These are phyloP conservation scores for Oreochromis niloticus DNA, from an alignment of 2,113 vertebrate genomes.

Conservation along the genomic window DNA sequence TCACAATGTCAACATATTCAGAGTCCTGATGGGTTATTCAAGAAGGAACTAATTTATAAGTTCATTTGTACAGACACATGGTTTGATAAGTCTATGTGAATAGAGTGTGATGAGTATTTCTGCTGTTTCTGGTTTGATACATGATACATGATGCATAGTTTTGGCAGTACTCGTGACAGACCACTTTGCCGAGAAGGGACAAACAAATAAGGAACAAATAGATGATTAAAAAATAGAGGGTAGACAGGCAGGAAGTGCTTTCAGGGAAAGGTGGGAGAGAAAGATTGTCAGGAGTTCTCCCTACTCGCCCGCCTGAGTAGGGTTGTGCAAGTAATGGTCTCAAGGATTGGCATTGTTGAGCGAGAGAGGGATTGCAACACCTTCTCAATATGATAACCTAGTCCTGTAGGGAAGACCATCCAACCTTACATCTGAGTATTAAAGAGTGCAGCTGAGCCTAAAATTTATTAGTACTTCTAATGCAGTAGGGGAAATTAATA, in stretches of 20 bases:
- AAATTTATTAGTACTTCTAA: neutral
- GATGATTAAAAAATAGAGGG: neutral
- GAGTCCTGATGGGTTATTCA: neutral
- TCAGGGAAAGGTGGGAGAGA: neutral
- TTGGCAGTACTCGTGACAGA: neutral
- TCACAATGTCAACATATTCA: neutral
- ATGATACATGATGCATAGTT: neutral
- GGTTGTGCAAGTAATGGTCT: neutral
- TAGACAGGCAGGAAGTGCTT: neutral
- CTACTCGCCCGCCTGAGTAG: neutral
- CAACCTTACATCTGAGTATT: neutral
- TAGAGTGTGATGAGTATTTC: neutral
- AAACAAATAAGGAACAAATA: neutral
- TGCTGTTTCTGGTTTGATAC: neutral
- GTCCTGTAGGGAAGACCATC: neutral
- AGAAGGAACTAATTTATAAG: neutral
- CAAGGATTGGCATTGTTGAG: neutral
- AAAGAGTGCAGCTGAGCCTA: neutral
- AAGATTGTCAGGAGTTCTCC: neutral
- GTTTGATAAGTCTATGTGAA: neutral
- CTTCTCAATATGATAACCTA: neutral
- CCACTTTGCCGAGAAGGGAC: neutral
- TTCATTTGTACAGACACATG: neutral
- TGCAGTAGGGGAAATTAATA: neutral
- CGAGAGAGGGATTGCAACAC: neutral